Percentiles rank a stretch among this genome's conserved stretches.
Evolutionary conservation across 2,888 invertebrate genomes (phyloP).

Genomic region (Amitus sp.): DNA sequence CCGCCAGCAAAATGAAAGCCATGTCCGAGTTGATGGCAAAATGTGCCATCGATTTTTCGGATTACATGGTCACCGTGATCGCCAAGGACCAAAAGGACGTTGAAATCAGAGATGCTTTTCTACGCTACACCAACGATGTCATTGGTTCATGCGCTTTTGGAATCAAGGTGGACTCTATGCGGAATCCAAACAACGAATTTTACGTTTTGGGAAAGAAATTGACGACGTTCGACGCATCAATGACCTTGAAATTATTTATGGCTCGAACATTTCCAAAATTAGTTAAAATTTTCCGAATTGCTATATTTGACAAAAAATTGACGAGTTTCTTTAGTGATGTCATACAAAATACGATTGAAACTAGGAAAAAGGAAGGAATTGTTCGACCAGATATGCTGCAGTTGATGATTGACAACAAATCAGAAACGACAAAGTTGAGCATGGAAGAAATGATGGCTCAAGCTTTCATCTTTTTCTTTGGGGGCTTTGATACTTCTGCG

Average conservation of each 20-base stretch:
- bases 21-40: conserved; percentile 68
- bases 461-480: conserved; percentile 60
- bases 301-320: conserved; percentile 14
- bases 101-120: conserved; percentile 54
- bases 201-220: conserved; percentile 46
- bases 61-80: conserved; percentile 36
- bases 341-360: conserved; percentile 39
- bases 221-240: conserved; percentile 22
- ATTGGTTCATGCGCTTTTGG: conserved; percentile 67
- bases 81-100: conserved; percentile 31
- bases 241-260: conserved; percentile 37
- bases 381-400: conserved; percentile 70
- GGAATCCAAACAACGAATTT: conserved; percentile 52
- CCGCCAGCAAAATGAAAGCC: conserved; percentile 69
- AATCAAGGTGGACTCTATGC: conserved; percentile 55
- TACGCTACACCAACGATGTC: conserved; percentile 45
- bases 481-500: conserved; percentile 53
- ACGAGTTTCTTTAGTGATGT: conserved; percentile 41
- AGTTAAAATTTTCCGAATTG: conserved; percentile 8
- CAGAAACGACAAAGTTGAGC: conserved; percentile 30
- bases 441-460: conserved; percentile 65
- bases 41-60: conserved; percentile 51
- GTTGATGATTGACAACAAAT: conserved; percentile 66
- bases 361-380: conserved; percentile 42
- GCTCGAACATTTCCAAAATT: conserved; percentile 23